Percentiles rank a stretch among this genome's conserved stretches.
These are phyloP conservation scores for Pedetes capensis DNA, from an alignment of 2,113 vertebrate species.

Conservation along the genomic window DNA sequence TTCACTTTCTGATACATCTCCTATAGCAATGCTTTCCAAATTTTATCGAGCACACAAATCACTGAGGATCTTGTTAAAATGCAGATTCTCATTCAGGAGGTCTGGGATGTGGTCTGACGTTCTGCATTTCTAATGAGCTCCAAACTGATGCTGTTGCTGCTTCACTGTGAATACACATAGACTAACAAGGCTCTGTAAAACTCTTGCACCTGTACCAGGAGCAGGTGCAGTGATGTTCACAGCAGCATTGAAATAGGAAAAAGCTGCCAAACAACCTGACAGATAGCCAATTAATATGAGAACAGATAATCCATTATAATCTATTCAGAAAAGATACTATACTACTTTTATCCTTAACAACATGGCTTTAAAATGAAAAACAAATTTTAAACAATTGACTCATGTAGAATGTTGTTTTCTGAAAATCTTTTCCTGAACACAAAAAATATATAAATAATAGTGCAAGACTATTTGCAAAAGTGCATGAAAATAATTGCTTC, in stretches of 20 bases:
- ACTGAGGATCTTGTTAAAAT: background rate
- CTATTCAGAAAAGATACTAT: background rate
- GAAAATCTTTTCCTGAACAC: background rate
- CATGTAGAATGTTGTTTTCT: background rate
- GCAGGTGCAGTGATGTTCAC: background rate
- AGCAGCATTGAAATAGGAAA: background rate
- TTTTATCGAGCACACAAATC: background rate
- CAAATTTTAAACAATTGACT: background rate
- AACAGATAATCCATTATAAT: background rate
- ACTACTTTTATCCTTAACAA: background rate
- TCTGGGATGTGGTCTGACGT: background rate
- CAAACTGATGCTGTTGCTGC: too few relatives aligned
- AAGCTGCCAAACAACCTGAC: background rate
- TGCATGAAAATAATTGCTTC: background rate
- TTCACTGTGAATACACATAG: background rate
- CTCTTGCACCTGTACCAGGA: accelerated
- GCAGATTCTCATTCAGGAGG: background rate
- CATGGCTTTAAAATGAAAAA: background rate
- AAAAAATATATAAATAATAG: background rate
- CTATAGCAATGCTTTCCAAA: background rate
- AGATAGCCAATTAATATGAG: background rate
- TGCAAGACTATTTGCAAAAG: background rate
- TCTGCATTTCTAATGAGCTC: background rate
- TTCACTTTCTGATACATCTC: background rate
- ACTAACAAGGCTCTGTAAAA: background rate